Evolutionary conservation across 2,113 vertebrate species (phyloP).

Genomic region (Chitala chitala): DNA sequence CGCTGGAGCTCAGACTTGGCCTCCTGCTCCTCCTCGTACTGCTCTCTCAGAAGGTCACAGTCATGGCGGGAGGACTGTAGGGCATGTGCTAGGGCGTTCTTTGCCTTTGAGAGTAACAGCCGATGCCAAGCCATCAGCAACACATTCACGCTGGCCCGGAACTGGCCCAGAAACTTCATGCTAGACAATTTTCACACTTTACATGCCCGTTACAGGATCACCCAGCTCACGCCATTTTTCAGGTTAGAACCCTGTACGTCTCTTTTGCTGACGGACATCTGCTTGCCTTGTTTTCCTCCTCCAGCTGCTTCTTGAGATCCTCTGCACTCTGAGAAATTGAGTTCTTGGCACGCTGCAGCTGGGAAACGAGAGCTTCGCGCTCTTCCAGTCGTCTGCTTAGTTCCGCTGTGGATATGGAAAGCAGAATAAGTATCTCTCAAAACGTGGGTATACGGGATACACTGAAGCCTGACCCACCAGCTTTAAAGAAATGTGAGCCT

Average conservation of each 20-base stretch:
- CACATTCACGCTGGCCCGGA: not conserved
- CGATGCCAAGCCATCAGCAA: conserved; percentile 12
- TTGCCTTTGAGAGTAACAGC: conserved; percentile 59
- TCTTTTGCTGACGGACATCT: not conserved
- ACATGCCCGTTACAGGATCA: not conserved
- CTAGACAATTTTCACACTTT: not conserved
- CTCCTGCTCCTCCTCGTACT: conserved; percentile 87
- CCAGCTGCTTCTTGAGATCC: conserved; percentile 85
- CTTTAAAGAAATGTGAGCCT: not conserved
- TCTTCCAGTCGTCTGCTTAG: conserved; percentile 79
- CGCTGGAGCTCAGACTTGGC: conserved; percentile 81
- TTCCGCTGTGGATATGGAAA: conserved; percentile 64
- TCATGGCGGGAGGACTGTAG: conserved; percentile 82
- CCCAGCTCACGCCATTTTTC: not conserved
- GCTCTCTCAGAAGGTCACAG: conserved; percentile 84
- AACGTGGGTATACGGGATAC: no score
- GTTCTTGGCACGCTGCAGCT: conserved; percentile 79
- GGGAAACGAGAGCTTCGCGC: conserved; percentile 77
- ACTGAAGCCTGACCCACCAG: not conserved
- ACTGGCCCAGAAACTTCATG: not conserved
- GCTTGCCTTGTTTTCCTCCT: conserved; percentile 84
- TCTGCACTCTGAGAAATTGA: conserved; percentile 77
- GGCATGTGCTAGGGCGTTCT: conserved; percentile 77
- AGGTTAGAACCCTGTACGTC: no score
- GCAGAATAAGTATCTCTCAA: no score